Conservation (phyloP, 2,113 vertebrate species). For the Prionailurus bengalensis region DNA sequence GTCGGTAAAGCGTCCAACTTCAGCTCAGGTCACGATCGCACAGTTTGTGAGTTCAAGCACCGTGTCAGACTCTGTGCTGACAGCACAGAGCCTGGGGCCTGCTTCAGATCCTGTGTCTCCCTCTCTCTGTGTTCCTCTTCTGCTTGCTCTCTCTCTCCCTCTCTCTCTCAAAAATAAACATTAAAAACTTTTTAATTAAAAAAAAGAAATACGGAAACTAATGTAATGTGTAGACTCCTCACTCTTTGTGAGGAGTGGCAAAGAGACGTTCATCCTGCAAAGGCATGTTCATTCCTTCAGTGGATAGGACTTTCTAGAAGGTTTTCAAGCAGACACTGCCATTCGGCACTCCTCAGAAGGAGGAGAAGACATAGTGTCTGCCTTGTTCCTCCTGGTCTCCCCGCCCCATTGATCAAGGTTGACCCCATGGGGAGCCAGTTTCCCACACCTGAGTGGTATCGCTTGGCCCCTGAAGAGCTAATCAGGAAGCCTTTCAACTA, state of each 20-base stretch:
- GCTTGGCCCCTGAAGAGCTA: not conserved
- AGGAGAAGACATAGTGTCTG: not conserved
- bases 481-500: not conserved
- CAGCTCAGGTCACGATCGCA: no score
- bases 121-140: no score
- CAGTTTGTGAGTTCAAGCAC: no score
- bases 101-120: no score
- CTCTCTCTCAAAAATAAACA: no score
- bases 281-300: not conserved
- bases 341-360: not conserved
- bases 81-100: no score
- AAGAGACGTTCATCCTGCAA: not conserved
- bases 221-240: accelerated
- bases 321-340: not conserved
- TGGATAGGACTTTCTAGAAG: not conserved
- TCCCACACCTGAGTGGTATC: no score
- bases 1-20: no score
- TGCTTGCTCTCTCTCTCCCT: no score
- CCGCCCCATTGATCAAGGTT: not conserved
- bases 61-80: no score
- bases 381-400: not conserved
- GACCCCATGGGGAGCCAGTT: not conserved
- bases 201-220: not conserved
- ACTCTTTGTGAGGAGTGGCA: not conserved
- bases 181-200: no score